These are phyloP conservation scores for Allenopithecus nigroviridis DNA, from an alignment of 2,797 vertebrate species.

Conservation along the genomic window DNA sequence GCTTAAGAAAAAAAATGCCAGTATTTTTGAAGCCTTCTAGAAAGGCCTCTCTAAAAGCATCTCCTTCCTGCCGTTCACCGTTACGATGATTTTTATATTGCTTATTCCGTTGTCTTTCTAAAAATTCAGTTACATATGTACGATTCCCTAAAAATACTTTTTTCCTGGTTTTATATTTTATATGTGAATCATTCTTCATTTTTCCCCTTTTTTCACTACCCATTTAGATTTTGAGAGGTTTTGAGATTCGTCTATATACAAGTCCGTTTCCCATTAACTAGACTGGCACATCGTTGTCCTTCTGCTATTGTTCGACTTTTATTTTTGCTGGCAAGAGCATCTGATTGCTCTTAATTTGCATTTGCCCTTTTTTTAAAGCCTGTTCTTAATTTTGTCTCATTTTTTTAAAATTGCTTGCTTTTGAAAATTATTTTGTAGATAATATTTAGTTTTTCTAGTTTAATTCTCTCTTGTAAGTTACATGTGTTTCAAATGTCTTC, in stretches of 20 bases:
- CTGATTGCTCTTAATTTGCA: not conserved
- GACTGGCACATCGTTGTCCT: not conserved
- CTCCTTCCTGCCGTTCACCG: not conserved
- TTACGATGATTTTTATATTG: not conserved
- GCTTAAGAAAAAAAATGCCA: not conserved
- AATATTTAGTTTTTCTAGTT: not conserved
- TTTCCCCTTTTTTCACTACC: not conserved
- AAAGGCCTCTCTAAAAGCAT: not conserved
- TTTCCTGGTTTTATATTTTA: not conserved
- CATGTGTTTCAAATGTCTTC: not conserved
- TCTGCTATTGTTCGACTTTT: not conserved
- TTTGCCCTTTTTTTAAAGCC: not conserved
- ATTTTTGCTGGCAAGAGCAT: not conserved
- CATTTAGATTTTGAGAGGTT: conserved; percentile 1
- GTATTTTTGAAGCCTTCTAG: not conserved
- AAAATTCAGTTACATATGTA: not conserved
- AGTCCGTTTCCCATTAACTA: not conserved
- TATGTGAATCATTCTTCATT: not conserved
- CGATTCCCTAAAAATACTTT: not conserved
- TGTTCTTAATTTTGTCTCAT: not conserved
- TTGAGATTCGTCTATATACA: not conserved
- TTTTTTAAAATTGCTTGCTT: not conserved
- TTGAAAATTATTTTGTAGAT: conserved; percentile 4
- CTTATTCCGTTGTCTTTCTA: not conserved
- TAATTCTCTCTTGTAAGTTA: not conserved